A percentile compares a stretch with the other conserved stretches of the same genome.
These are phyloP conservation scores for Crematogaster levior DNA, from an alignment of 2,888 invertebrate genomes.

Conservation along the genomic window DNA sequence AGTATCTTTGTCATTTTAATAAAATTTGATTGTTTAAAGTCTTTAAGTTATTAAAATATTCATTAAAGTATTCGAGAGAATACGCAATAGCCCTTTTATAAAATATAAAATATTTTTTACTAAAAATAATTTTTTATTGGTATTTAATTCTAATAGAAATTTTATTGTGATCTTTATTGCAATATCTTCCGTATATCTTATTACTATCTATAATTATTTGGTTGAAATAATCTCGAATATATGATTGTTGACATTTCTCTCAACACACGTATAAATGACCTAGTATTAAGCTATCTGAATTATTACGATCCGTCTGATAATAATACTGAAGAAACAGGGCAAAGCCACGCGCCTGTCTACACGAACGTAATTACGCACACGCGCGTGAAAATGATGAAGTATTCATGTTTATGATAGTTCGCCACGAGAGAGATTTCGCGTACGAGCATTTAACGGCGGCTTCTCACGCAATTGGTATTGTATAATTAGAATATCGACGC, in stretches of 20 bases:
- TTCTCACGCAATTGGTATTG: slow-evolving; percentile 48
- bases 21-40: too few species aligned
- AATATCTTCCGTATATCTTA: neutral
- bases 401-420: slow-evolving; percentile 43
- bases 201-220: neutral
- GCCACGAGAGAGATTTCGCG: slow-evolving; percentile 46
- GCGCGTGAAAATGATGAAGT: slow-evolving; percentile 52
- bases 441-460: slow-evolving; percentile 42
- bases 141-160: too few species aligned
- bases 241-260: slow-evolving; percentile 1
- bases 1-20: neutral
- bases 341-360: slow-evolving; percentile 18
- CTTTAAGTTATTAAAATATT: neutral
- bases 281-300: slow-evolving; percentile 19
- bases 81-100: neutral
- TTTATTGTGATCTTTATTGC: neutral
- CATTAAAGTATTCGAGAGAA: neutral
- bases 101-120: neutral
- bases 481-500: slow-evolving; percentile 50
- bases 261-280: neutral
- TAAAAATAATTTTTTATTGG: too few species aligned
- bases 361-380: slow-evolving; percentile 47
- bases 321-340: slow-evolving; percentile 10
- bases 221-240: neutral
- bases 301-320: slow-evolving; percentile 8